Conservation (phyloP, 2,113 vertebrate genomes). For the Phrynocephalus versicolor region DNA sequence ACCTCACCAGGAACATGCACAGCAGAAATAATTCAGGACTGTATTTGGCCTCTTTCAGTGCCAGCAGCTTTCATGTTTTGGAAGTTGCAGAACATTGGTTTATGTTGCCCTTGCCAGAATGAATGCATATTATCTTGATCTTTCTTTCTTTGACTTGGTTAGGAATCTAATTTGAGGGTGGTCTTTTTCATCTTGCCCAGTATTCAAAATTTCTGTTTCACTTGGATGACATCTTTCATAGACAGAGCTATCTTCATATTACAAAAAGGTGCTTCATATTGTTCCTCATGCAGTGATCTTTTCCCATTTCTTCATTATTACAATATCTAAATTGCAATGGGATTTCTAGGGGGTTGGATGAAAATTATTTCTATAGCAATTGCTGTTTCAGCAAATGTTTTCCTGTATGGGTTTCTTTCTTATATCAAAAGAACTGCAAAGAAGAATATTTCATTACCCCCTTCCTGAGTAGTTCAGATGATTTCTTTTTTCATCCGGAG, state of each 20-base stretch:
- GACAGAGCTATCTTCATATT: background rate
- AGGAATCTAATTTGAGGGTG: background rate
- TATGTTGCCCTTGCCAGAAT: background rate
- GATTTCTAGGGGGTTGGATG: background rate
- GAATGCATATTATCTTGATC: background rate
- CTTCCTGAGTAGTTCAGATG: background rate
- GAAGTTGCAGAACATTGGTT: background rate
- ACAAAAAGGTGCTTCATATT: background rate
- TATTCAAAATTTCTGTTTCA: background rate
- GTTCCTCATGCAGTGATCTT: background rate
- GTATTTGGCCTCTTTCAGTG: background rate
- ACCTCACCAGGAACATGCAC: background rate
- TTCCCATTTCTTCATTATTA: background rate
- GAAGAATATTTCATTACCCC: background rate
- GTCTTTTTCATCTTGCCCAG: background rate
- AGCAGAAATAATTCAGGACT: background rate
- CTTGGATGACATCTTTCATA: background rate
- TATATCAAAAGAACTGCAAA: no score
- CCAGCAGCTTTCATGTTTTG: background rate
- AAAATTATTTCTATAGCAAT: background rate
- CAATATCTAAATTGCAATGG: background rate
- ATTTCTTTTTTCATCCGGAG: no score
- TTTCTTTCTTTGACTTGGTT: background rate
- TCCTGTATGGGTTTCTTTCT: no score
- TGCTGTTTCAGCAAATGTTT: background rate